Conservation (phyloP, 2,113 vertebrate genomes). For the Panthera tigris region DNA sequence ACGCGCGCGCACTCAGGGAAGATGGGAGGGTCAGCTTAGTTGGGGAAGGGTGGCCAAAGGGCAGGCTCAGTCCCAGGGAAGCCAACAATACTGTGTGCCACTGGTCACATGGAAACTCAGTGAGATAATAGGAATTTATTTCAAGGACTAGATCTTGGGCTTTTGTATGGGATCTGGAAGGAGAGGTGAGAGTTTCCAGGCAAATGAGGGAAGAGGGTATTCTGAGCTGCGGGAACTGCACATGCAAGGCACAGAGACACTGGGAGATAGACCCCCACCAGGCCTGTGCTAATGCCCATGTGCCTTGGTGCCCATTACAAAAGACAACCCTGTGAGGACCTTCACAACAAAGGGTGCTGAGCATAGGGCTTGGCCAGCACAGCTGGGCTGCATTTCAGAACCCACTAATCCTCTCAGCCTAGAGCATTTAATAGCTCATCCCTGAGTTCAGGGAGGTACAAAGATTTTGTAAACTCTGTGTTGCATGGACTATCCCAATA, state of each 20-base stretch:
- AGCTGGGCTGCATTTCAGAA: background rate
- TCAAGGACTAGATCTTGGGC: background rate
- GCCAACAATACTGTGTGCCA: background rate
- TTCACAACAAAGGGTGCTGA: background rate
- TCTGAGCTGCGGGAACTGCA: rapidly evolving
- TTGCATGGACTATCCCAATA: background rate
- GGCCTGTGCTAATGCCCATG: rapidly evolving
- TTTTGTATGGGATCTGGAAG: background rate
- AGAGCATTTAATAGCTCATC: background rate
- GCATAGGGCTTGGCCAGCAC: background rate
- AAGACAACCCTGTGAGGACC: background rate
- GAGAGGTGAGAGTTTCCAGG: background rate
- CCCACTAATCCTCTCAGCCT: background rate
- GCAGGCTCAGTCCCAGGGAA: background rate
- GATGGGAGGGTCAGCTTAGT: background rate
- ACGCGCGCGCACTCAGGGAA: rapidly evolving
- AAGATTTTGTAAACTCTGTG: background rate
- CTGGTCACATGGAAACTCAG: background rate
- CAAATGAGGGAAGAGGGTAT: background rate
- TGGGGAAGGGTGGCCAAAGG: background rate
- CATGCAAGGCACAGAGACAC: background rate
- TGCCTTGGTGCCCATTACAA: background rate
- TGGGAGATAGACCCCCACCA: background rate
- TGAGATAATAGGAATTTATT: background rate
- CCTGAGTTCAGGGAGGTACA: background rate